These are phyloP conservation scores for Chrysomela aeneicollis DNA, from an alignment of 2,888 invertebrate genomes.

Conservation along the genomic window DNA sequence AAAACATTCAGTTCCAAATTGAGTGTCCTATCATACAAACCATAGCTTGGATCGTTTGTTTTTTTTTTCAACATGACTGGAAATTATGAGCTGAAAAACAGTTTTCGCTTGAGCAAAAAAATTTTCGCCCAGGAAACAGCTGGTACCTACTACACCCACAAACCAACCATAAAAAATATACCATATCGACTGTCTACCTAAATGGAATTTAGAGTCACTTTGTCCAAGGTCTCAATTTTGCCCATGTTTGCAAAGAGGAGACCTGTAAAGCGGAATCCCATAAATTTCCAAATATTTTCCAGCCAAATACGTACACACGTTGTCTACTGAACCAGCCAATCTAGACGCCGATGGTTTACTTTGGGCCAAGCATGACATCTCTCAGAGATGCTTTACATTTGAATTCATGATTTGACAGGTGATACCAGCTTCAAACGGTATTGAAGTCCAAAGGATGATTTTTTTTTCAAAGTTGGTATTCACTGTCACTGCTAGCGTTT, in stretches of 20 bases:
- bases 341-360: conserved; percentile 24
- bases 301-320: conserved; percentile 50
- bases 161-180: conserved; percentile 29
- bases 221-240: conserved; percentile 70
- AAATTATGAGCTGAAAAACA: no score
- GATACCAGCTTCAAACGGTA: no score
- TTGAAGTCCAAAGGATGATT: no score
- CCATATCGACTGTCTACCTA: conserved; percentile 36
- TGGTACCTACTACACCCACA: conserved; percentile 19
- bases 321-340: conserved; percentile 45
- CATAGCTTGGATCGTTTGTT: no score
- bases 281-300: conserved; percentile 50
- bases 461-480: no score
- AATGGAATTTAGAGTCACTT: conserved; percentile 50
- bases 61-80: no score
- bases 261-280: conserved; percentile 74
- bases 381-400: background rate
- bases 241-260: conserved; percentile 87
- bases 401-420: no score
- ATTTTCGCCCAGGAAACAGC: conserved; percentile 23
- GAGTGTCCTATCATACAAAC: no score
- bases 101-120: conserved; percentile 1
- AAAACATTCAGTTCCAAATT: no score
- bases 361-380: background rate
- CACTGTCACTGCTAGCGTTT: no score